These are phyloP conservation scores for Noctuana brunneofusca DNA, from an alignment of 2,888 invertebrate genomes.

Conservation along the genomic window DNA sequence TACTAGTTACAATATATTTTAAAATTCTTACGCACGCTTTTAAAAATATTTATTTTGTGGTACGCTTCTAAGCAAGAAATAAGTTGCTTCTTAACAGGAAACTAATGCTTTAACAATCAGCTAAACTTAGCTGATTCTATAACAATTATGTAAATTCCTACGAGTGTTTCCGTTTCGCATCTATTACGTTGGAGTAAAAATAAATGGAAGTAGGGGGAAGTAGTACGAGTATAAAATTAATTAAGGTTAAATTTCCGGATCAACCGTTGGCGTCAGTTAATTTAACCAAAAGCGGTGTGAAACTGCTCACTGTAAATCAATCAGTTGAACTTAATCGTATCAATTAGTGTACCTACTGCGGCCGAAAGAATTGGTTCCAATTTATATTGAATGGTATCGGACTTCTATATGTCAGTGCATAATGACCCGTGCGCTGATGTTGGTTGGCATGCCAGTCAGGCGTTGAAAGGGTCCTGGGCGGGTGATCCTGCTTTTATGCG, in stretches of 20 bases:
- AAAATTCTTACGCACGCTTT: too few relatives aligned
- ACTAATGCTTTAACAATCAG: too few relatives aligned
- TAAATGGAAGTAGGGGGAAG: neutral
- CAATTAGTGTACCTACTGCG: slow-evolving; percentile 37
- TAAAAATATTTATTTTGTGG: too few relatives aligned
- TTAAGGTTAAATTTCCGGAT: slow-evolving; percentile 19
- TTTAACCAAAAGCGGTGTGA: slow-evolving; percentile 19
- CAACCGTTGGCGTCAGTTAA: slow-evolving; percentile 14
- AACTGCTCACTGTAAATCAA: slow-evolving; percentile 42
- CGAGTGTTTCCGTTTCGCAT: neutral
- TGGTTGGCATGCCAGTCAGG: neutral
- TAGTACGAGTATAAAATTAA: neutral
- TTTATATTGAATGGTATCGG: neutral
- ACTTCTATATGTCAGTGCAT: neutral
- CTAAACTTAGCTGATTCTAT: neutral
- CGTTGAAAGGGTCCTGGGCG: too few relatives aligned
- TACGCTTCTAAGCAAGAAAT: too few relatives aligned
- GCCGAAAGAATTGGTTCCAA: slow-evolving; percentile 13
- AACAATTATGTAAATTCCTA: neutral
- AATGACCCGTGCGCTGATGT: neutral
- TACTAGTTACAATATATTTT: too few relatives aligned
- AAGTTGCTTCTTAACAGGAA: too few relatives aligned
- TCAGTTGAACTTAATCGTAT: slow-evolving; percentile 45
- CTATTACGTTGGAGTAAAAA: slow-evolving; percentile 2
- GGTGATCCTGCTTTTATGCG: too few relatives aligned